Base-by-base conservation (phyloP, 2,797 vertebrate genomes). In the Rhabdomys pumilio region DNA sequence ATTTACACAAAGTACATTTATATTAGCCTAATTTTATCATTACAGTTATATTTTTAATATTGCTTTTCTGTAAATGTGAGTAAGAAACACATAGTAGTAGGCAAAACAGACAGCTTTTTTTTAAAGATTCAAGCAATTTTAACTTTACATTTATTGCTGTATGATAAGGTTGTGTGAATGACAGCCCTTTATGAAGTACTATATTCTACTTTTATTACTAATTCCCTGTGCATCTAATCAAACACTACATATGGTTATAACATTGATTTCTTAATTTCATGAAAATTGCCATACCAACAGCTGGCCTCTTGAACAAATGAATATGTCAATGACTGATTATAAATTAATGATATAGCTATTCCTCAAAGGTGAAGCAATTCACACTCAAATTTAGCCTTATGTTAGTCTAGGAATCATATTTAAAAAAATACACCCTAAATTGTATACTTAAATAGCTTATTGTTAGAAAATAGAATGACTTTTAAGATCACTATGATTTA, bases 181-280 rank as follows among this genome's bases (percentile, higher is more conserved):
- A 97, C 96, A 90, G 93, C 31, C 94, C 22, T 98, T 98, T 97
- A 98, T 97, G 85, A 98, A 98, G 89, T 84, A 80, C 59, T 93
- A 59, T 1, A 86, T 29, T 97, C 50, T 88, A 79, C 88, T 91
- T 98, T 98, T 98, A 98, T 97, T 98, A 97, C 94, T 97, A 97
- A 97, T 98, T 96, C 41, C 59, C 83, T 96, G 75, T 95, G 91
- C 65, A 96, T 94, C 93, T 97, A 96, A 98, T 98, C 98, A 98
- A 98, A 98, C 34, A 95, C 67, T 92, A 34, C 96, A 98, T 97
- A 97, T 96, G 94, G 93, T 96, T 98, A 96, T 94, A 98, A 97
- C 86, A 98, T 96, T 96, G 95, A 98, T 98, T 98, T 98, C 96
- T 98, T 98, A 98, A 98, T 97, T 98, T 98, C 96, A 97, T 97